Base-by-base conservation (phyloP, 2,113 vertebrate genomes). In the Menura novaehollandiae region DNA sequence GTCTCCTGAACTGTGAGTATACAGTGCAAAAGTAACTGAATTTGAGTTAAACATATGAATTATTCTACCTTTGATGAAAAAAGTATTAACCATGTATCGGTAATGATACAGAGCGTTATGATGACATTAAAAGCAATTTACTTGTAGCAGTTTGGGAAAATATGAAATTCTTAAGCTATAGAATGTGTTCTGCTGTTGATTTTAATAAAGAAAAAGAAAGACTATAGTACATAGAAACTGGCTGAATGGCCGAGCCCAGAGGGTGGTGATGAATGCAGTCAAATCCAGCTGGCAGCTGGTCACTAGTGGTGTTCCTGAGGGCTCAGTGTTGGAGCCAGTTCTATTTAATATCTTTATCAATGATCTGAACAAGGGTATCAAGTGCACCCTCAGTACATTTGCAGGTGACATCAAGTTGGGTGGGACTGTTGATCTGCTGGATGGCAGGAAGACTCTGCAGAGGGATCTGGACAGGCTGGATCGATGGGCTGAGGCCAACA, bases 401-500 rank as follows among this genome's bases (percentile, higher is more conserved):
- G 32, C 28, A 76, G 28, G 23, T 2, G 5, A 51, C 35, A 56
- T 12, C 12, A 39, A 77, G 15, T 6, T 88, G 23, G 11, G 13
- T 0, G 1, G 37, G 13, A 53, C 5, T 37, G 41, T 56, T 43
- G 33, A 10, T 80, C 24, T 55, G 13, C 49, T 84, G 8, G 23
- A 76, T 17, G 24, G 20, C 17, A 32, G 20, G n/a, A 67, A 41
- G 15, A 11, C 15, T 47, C 41, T 77, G 3, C 24, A n/a, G 63
- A 43, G 10, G 33, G 21, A 35, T 28, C 27, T 78, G 64, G 19
- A 35, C 32, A 44, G 41, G 17, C 12, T 82, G 32, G 10, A 22
- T 60, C 0, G 0, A 39, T 69, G 26, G 41, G 6, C 23, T 2
- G 2, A 64, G 44, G 13, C 35, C 22, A 71, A 0, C 1, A 0